A percentile compares a stretch with the other conserved stretches of the same genome.
These are phyloP conservation scores for Varecia variegata DNA, from an alignment of 2,797 vertebrate species.

Conservation along the genomic window DNA sequence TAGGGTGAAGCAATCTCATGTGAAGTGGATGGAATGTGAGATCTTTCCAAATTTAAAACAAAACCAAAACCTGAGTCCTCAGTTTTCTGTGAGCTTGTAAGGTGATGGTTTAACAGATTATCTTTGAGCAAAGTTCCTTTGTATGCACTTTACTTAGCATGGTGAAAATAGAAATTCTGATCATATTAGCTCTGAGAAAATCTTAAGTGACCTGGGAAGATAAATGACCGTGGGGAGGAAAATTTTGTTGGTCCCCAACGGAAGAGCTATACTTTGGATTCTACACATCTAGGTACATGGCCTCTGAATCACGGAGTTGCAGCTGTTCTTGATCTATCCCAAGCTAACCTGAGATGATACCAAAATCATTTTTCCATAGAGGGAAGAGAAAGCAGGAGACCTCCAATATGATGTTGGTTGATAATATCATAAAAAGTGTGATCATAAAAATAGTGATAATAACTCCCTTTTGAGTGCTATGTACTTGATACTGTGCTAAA, in stretches of 20 bases:
- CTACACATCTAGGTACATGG: background rate
- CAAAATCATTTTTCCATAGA: background rate
- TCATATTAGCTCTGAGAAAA: background rate
- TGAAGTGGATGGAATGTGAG: slow-evolving; percentile 17
- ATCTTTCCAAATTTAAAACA: slow-evolving; percentile 45
- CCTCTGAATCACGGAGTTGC: background rate
- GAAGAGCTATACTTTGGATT: background rate
- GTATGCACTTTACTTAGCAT: background rate
- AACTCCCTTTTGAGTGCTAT: background rate
- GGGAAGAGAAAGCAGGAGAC: background rate
- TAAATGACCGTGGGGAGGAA: background rate
- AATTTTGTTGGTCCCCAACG: background rate
- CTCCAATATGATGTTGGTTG: background rate
- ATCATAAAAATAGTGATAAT: background rate
- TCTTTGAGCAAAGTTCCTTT: background rate
- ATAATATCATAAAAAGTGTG: background rate
- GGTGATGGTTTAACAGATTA: background rate
- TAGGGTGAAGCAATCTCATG: slow-evolving; percentile 6
- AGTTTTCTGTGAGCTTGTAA: slow-evolving; percentile 20
- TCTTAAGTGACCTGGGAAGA: background rate
- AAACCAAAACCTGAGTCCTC: background rate
- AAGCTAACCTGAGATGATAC: background rate
- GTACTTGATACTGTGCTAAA: background rate
- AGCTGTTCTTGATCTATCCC: background rate
- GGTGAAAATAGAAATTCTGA: background rate